Evolutionary conservation across 2,113 vertebrate genomes (phyloP), one percentile per base, ranked within the genome.

Genomic region (Hippoglossus stenolepis): DNA sequence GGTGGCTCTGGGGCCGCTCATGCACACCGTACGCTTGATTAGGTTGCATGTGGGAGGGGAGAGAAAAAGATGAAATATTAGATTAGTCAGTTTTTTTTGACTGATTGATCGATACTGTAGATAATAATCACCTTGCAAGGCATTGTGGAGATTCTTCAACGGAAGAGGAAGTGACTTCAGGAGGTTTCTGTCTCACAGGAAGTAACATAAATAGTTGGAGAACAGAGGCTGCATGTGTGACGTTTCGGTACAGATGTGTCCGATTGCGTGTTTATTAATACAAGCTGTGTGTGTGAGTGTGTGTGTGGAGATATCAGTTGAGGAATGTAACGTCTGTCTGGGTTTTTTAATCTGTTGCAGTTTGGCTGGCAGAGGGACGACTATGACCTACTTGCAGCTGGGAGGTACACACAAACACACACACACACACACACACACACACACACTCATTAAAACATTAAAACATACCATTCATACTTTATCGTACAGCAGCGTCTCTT

Each of bases 321-420:
- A 35, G 43, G n/a, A 49, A 45, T 59, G 35, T 82, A 15, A 1
- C 3, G 3, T 77, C 11, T 75, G 51, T 75, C 20, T 57, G 65
- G 5, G 1, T 49, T 1, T 63, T 38, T 58, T 71, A 38, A 17
- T 86, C 7, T 73, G 47, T 90, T 89, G 58, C 87, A 98, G 96
- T 97, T 97, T 92, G 94, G 93, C 40, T 98, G 96, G 97, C 88
- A 94, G 67, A 93, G 65, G 40, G 89, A 91, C 17, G 91, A 96
- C 31, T 97, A 95, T 58, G 94, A 96, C 88, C 92, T 96, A 49
- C 90, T 98, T 72, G 96, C 95, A 66, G 94, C 96, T 0, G 95
- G 95, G 91, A 97, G 96, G 96, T 98, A 95, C 85, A 45, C 56
- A 64, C 26, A 20, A 57, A 63, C 47, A 60, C 28, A 75, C 65